These are phyloP conservation scores for Planococcus citri DNA, from an alignment of 1,140 invertebrate genomes.

Conservation along the genomic window DNA sequence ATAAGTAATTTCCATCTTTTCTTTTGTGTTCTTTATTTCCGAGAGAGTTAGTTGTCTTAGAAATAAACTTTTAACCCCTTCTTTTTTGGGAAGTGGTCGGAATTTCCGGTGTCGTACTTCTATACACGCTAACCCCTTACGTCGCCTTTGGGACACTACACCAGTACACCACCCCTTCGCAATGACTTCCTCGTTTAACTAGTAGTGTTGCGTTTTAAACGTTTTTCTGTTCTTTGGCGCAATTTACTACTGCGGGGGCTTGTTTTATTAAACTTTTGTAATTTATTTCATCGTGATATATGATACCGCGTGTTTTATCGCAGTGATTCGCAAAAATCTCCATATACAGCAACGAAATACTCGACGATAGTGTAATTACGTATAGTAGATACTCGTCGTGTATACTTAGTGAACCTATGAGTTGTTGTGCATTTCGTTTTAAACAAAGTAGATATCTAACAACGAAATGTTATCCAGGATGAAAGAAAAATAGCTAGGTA, in stretches of 20 bases:
- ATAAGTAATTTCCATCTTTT: neutral
- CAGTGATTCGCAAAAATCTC: neutral
- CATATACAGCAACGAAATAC: too few species aligned
- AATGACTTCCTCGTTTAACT: neutral
- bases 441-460: too few species aligned
- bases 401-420: too few species aligned
- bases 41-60: constrained; percentile 2
- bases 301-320: constrained; percentile 6
- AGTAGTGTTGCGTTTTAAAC: neutral
- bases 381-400: too few species aligned
- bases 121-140: neutral
- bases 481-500: too few species aligned
- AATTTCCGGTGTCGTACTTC: neutral
- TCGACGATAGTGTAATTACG: too few species aligned
- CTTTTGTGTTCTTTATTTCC: neutral
- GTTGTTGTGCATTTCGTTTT: too few species aligned
- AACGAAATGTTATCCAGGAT: too few species aligned
- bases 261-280: constrained; percentile 8
- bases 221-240: neutral
- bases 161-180: too few species aligned
- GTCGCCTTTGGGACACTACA: neutral
- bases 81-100: neutral
- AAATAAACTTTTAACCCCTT: constrained; percentile 7
- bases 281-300: constrained; percentile 8
- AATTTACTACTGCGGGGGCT: constrained; percentile 5